Evolutionary conservation across 2,888 invertebrate genomes (phyloP).

Genomic region (Sepioteuthis lessoniana): DNA sequence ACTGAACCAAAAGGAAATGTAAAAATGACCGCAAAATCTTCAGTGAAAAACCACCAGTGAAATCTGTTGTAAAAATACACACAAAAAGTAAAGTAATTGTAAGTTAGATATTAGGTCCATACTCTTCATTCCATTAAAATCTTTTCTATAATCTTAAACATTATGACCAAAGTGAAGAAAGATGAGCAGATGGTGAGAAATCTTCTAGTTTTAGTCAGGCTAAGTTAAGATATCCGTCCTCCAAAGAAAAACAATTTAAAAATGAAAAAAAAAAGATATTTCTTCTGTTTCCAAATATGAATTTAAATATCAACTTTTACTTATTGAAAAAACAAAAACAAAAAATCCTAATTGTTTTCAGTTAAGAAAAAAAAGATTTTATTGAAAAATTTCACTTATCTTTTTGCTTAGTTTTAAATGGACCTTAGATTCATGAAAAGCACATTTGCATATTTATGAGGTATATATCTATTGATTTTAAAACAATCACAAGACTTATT

Average conservation of each 20-base stretch:
- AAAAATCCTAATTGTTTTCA: background rate
- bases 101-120: too few relatives aligned
- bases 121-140: too few relatives aligned
- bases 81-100: too few relatives aligned
- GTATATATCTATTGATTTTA: background rate
- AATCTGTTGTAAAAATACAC: too few relatives aligned
- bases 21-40: too few relatives aligned
- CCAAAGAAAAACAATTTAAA: background rate
- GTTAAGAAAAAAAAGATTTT: background rate
- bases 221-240: background rate
- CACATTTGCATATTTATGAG: background rate
- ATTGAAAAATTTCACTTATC: background rate
- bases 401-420: background rate
- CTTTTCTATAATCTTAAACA: too few relatives aligned
- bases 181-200: too few relatives aligned
- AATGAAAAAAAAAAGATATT: background rate
- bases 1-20: too few relatives aligned
- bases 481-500: background rate
- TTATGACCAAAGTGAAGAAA: too few relatives aligned
- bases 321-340: background rate
- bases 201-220: background rate
- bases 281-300: background rate
- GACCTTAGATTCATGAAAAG: background rate
- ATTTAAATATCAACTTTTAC: background rate
- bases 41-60: too few relatives aligned